phyloP scores from a whole-genome alignment of 1,140 invertebrate genomes.

The Aphaenogaster ashmeadi region DNA sequence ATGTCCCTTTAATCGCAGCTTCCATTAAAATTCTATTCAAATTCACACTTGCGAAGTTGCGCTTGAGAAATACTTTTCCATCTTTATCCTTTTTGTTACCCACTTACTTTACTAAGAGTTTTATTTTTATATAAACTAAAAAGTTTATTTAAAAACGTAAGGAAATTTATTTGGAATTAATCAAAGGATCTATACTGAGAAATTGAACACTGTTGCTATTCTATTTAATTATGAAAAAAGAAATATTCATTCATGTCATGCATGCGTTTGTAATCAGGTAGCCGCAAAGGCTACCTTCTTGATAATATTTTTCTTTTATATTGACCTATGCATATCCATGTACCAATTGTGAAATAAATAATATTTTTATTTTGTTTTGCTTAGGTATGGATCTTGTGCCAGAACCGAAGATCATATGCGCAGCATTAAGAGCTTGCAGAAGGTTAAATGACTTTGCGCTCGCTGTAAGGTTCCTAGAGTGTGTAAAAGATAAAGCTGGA shows the following conservation, averaged over 20 bases:
- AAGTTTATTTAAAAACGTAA: not conserved
- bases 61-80: not conserved
- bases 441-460: constrained; percentile 97
- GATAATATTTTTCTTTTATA: not conserved
- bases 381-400: constrained; percentile 97
- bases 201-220: not conserved
- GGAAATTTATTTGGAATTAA: not conserved
- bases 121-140: not conserved
- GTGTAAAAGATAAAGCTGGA: constrained; percentile 97
- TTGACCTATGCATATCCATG: not conserved
- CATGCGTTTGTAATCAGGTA: not conserved
- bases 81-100: not conserved
- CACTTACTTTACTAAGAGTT: not conserved
- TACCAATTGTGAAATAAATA: not conserved
- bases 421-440: constrained; percentile 97
- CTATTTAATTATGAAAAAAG: not conserved
- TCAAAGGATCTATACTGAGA: not conserved
- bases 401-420: constrained; percentile 97
- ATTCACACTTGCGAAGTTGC: not conserved
- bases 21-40: not conserved
- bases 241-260: not conserved
- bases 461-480: constrained; percentile 97
- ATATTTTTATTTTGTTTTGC: constrained; percentile 35
- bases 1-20: not conserved
- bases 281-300: not conserved